Evolutionary conservation across 2,113 vertebrate genomes (phyloP).

Genomic region (Isichthys henryi): DNA sequence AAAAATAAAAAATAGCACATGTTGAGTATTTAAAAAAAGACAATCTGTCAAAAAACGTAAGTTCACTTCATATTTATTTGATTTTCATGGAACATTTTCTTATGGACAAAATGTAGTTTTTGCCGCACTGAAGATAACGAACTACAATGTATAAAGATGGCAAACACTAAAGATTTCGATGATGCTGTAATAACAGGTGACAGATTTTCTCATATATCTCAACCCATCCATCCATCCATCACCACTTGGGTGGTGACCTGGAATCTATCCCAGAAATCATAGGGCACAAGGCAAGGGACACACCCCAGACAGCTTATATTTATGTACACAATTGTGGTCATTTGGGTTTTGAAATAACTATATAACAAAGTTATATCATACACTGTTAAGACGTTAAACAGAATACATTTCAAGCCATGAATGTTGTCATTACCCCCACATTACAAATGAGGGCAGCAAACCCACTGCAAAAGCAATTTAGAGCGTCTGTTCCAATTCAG

Average conservation of each 20-base stretch:
- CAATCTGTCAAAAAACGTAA: not conserved
- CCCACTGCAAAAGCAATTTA: not conserved
- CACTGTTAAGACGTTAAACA: not conserved
- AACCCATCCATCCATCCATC: not conserved
- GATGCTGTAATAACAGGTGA: not conserved
- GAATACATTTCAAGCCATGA: not conserved
- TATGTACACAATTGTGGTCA: not conserved
- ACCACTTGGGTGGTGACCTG: not conserved
- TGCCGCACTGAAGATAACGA: not conserved
- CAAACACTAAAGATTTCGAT: not conserved
- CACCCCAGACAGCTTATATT: not conserved
- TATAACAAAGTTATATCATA: slow-evolving; percentile 16
- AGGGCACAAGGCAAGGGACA: not conserved
- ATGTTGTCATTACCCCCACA: slow-evolving; percentile 1
- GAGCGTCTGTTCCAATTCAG: slow-evolving; percentile 5
- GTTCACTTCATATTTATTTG: not conserved
- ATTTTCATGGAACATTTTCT: slow-evolving; percentile 1
- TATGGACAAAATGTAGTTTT: not conserved
- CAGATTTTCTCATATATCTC: not conserved
- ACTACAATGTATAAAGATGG: not conserved
- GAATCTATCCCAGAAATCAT: not conserved
- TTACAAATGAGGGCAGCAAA: slow-evolving; percentile 10
- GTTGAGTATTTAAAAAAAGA: not conserved
- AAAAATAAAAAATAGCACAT: not conserved
- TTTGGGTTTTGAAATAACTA: not conserved